Percentiles rank a stretch among this genome's conserved stretches.
Evolutionary conservation across 2,113 vertebrate genomes (phyloP).

Genomic region (Myotis brandtii): DNA sequence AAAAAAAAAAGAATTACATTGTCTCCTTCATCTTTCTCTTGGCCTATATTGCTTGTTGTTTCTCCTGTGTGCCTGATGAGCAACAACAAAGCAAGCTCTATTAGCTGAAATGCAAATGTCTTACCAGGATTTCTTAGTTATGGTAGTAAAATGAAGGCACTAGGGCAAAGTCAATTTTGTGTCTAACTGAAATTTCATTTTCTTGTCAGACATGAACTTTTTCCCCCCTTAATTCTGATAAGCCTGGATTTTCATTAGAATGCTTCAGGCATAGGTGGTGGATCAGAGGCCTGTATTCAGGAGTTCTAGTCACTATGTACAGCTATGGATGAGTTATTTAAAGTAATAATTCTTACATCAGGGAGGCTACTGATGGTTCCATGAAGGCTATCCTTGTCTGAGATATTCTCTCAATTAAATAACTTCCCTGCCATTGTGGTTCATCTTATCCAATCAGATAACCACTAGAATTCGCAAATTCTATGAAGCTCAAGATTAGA

Average conservation of each 20-base stretch:
- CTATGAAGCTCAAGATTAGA: conserved; percentile 23
- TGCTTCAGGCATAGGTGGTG: not conserved
- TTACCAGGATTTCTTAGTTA: conserved; percentile 5
- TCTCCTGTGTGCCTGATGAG: not conserved
- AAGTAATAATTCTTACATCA: conserved; percentile 29
- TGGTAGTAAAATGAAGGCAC: not conserved
- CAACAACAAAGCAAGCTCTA: not conserved
- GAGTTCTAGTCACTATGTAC: not conserved
- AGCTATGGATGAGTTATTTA: not conserved
- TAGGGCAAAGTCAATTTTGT: not conserved
- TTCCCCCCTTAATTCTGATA: not conserved
- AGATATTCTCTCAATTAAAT: not conserved
- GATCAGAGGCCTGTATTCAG: not conserved
- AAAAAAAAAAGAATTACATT: not conserved
- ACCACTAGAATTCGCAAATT: conserved; percentile 30
- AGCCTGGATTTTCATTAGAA: not conserved
- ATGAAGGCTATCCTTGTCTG: not conserved
- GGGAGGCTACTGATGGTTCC: not conserved
- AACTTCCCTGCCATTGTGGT: conserved; percentile 28
- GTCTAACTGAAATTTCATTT: conserved; percentile 20
- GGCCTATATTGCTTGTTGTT: not conserved
- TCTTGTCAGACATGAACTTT: not conserved
- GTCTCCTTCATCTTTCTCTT: not conserved
- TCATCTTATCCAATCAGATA: not conserved
- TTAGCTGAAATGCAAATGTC: not conserved